Evolutionary conservation across 2,888 invertebrate species (phyloP).

Genomic region (Syritta pipiens): DNA sequence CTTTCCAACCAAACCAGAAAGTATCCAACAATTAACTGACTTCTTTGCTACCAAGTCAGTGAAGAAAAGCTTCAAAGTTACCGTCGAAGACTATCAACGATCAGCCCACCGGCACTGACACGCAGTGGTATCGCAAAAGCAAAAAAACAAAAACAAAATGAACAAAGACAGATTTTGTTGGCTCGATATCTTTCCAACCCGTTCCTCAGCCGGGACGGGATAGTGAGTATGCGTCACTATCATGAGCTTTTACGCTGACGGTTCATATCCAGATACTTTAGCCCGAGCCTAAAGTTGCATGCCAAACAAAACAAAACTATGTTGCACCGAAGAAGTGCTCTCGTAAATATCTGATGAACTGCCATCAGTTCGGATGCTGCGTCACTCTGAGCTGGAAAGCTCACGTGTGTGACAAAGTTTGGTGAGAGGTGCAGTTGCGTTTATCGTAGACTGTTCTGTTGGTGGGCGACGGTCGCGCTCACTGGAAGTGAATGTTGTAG

Average conservation of each 20-base stretch:
- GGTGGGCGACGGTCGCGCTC: conserved; percentile 4
- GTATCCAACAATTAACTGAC: conserved; percentile 69
- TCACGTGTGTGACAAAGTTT: conserved; percentile 7
- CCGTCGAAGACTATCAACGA: conserved; percentile 67
- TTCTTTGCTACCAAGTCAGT: conserved; percentile 57
- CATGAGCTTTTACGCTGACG: conserved; percentile 38
- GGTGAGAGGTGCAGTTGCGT: conserved; percentile 1
- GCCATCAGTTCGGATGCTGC: conserved; percentile 26
- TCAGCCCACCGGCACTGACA: conserved; percentile 52
- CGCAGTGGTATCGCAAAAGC: conserved; percentile 51
- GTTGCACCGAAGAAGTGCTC: conserved; percentile 33
- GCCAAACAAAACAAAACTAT: too few relatives aligned
- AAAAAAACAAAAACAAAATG: conserved; percentile 17
- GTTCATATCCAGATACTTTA: too few relatives aligned
- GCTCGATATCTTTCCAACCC: background rate
- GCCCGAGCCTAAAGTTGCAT: too few relatives aligned
- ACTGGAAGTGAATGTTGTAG: conserved; percentile 60
- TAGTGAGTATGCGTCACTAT: conserved; percentile 4
- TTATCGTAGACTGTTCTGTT: conserved; percentile 3
- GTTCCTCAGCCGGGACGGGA: background rate
- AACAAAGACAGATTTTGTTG: background rate
- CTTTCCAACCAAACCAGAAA: conserved; percentile 65
- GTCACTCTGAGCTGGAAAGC: conserved; percentile 34
- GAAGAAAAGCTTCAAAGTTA: conserved; percentile 68
- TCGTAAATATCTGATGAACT: conserved; percentile 55